Conservation (phyloP, 2,113 vertebrate genomes). For the Antennarius striatus region DNA sequence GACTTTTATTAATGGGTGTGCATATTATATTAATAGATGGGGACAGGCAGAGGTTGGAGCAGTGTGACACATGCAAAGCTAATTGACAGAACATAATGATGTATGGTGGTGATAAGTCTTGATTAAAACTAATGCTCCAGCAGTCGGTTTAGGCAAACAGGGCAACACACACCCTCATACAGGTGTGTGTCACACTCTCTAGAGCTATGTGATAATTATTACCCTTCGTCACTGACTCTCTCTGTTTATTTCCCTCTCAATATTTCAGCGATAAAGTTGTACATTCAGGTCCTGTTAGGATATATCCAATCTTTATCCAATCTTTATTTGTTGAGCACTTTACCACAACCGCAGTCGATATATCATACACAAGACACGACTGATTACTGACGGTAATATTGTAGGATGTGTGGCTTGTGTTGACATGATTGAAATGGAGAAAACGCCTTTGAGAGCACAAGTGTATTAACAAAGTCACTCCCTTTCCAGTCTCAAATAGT, state of each 20-base stretch:
- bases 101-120: constrained; percentile 3
- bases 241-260: constrained; percentile 42
- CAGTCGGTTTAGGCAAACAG: background rate
- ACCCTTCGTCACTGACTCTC: background rate
- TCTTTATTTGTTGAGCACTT: too few relatives aligned
- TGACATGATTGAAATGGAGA: constrained; percentile 6
- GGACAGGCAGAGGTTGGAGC: constrained; percentile 40
- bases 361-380: background rate
- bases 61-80: constrained; percentile 4
- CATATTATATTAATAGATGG: constrained; percentile 25
- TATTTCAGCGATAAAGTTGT: constrained; percentile 3
- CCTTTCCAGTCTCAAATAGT: too few relatives aligned
- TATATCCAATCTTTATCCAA: too few relatives aligned
- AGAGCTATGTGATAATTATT: constrained; percentile 1
- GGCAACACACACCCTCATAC: background rate
- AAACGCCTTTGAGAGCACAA: constrained; percentile 17
- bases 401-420: constrained; percentile 1
- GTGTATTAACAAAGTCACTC: constrained; percentile 3
- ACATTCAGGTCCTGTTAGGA: constrained; percentile 36
- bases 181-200: background rate
- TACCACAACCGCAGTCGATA: too few relatives aligned
- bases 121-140: background rate
- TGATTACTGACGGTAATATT: constrained; percentile 29
- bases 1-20: constrained; percentile 44
- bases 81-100: constrained; percentile 28